Conservation (phyloP, 2,888 invertebrate species). For the Euplagia quadripunctaria region DNA sequence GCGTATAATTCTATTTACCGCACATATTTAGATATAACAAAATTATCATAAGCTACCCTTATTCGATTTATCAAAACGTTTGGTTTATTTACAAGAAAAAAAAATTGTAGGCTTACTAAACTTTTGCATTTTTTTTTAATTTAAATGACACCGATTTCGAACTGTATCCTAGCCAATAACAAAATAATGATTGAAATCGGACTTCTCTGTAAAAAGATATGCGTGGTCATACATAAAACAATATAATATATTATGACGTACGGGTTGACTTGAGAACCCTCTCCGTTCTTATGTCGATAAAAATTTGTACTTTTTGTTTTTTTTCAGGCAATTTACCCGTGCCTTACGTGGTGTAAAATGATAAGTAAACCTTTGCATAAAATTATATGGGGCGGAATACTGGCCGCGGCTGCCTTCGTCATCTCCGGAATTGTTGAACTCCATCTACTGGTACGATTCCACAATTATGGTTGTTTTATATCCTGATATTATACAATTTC, state of each 20-base stretch:
- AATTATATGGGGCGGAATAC: constrained; percentile 94
- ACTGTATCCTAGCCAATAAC: too few relatives aligned
- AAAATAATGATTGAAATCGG: too few relatives aligned
- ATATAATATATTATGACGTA: too few relatives aligned
- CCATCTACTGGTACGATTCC: constrained; percentile 88
- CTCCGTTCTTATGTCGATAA: too few relatives aligned
- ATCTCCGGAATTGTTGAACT: constrained; percentile 95
- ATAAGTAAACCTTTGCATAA: constrained; percentile 94
- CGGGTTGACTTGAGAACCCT: too few relatives aligned
- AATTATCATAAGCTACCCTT: background rate
- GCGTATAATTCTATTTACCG: too few relatives aligned
- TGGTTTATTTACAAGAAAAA: background rate
- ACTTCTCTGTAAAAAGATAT: too few relatives aligned
- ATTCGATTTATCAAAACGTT: background rate
- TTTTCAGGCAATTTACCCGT: constrained; percentile 91
- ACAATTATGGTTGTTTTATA: background rate
- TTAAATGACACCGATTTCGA: too few relatives aligned
- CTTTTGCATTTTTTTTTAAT: too few relatives aligned
- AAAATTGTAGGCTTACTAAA: too few relatives aligned
- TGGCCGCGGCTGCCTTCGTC: constrained; percentile 95
- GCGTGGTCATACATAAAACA: too few relatives aligned
- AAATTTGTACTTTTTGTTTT: background rate
- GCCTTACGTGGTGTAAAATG: constrained; percentile 90
- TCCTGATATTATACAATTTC: background rate
- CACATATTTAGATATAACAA: background rate